A percentile compares a stretch with the other conserved stretches of the same genome.
Conservation (phyloP, 2,888 invertebrate species). For the Conchocele bisecta region DNA sequence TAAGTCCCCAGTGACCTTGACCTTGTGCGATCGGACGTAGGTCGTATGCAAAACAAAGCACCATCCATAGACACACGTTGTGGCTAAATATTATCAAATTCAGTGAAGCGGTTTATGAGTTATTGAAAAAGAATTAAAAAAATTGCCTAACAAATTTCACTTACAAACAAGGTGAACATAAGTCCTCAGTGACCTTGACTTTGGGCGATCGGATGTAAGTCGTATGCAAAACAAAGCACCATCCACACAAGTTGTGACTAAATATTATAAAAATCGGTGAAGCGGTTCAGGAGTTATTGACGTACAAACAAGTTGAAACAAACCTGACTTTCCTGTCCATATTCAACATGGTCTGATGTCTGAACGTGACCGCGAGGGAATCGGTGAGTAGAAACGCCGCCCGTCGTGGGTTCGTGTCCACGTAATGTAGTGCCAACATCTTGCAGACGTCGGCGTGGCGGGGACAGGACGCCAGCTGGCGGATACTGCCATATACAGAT, state of each 20-base stretch:
- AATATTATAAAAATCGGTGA: too few relatives aligned
- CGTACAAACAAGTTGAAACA: neutral
- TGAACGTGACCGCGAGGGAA: constrained; percentile 75
- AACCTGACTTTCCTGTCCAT: constrained; percentile 69
- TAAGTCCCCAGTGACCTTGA: too few relatives aligned
- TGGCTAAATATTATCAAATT: too few relatives aligned
- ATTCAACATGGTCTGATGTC: constrained; percentile 72
- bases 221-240: too few relatives aligned
- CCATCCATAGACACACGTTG: too few relatives aligned
- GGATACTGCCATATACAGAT: constrained; percentile 61
- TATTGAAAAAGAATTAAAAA: too few relatives aligned
- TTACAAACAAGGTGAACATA: neutral
- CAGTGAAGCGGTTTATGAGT: too few relatives aligned
- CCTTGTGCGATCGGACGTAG: too few relatives aligned
- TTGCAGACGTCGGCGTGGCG: constrained; percentile 73
- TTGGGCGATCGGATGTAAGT: too few relatives aligned
- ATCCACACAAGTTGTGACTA: too few relatives aligned
- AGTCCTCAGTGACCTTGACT: neutral
- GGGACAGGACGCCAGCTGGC: constrained; percentile 68
- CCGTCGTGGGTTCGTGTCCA: constrained; percentile 45
- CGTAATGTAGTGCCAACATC: constrained; percentile 65
- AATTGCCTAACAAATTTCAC: neutral
- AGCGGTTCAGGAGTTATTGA: neutral
- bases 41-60: too few relatives aligned
- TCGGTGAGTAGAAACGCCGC: constrained; percentile 77